Base-by-base conservation (phyloP, 2,113 vertebrate genomes). In the Dicaeum eximium region DNA sequence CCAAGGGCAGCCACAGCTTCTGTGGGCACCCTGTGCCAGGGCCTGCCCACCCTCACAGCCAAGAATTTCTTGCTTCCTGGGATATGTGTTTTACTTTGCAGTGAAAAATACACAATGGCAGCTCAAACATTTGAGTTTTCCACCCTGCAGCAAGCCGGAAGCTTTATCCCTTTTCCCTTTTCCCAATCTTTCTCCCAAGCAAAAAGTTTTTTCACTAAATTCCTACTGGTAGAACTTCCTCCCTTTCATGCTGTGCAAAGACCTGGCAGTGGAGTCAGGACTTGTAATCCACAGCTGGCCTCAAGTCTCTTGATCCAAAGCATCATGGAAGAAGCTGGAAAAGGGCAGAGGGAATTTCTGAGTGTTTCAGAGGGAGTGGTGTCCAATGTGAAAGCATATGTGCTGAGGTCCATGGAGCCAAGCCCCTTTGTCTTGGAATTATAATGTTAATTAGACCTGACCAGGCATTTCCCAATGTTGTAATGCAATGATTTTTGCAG, bases 11-110 rank as follows among this genome's bases (percentile, higher is more conserved):
- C 37, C 53, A 15, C 37, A 77, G 53, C 37, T 75, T 0, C 61
- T 5, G 51, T 48, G 50, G n/a, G 58, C 1, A 57, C 1, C 47
- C 67, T 62, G 57, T 48, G 50, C 60, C 81, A 65, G 24, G n/a
- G 50, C n/a, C 42, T 84, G 0, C 0, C 6, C 50, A 28, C 24
- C 16, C 30, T 66, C 70, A 1, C 8, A 48, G 30, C 3, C 3
- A n/a, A 5, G 10, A 3, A 50, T 50, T 50, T 31, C 33, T 65
- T 42, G 18, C 28, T 66, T 83, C 60, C 37, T 45, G 47, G 51
- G 31, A 33, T 40, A 79, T 9, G 4, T 80, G 31, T 77, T 86
- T 77, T 37, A 15, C 67, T 91, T 93, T 62, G 73, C 62, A 75
- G 31, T 35, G 57, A 78, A 86, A 93, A 92, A 84, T 8, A n/a